Evolutionary conservation across 2,797 vertebrate species (phyloP), one percentile per base, ranked within the genome.

Genomic region (Adrianichthys oophorus): DNA sequence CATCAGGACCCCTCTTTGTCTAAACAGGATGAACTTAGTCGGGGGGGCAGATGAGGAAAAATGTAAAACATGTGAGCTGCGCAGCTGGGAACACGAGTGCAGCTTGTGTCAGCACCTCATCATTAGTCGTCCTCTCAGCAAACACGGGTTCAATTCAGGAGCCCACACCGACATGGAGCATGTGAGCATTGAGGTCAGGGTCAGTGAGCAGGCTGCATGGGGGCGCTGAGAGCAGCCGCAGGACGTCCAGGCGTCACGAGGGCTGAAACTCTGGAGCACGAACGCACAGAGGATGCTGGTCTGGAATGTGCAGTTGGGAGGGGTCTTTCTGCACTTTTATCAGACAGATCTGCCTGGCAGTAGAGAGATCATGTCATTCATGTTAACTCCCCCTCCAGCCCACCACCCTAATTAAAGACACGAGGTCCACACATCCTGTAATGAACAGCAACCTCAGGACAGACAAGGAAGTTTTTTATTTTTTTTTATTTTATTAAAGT

Each of bases 1-100:
- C 52, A 44, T 75, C 68, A 50, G 1, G 5, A 56, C 44, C 48
- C 7, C 1, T 44, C 52, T 62, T 57, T 46, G 24, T 43, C 44
- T 29, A 53, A 63, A 55, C 46, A 57, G 18, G 32, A 21, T 41
- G 52, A 40, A 18, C 60, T 46, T 64, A 32, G 32, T 42, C 17
- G 44, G 0, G 12, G 24, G 45, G 32, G 29, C n/a, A 54, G 51
- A 57, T 26, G 13, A 32, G 7, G 7, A 70, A 44, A 52, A 69
- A 71, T 77, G 55, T 48, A 41, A 65, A 17, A 44, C 45, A 72
- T 76, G 73, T 45, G 58, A 71, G 66, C n/a, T n/a, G n/a, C 51
- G 19, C 7, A 19, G 41, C 44, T 41, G 44, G 18, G 18, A 23
- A 14, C 26, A 37, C 58, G 4, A 2, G 32, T 19, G 42, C 26